phyloP scores from a whole-genome alignment of 2,797 vertebrate species.

The Galagoides demidoff region DNA sequence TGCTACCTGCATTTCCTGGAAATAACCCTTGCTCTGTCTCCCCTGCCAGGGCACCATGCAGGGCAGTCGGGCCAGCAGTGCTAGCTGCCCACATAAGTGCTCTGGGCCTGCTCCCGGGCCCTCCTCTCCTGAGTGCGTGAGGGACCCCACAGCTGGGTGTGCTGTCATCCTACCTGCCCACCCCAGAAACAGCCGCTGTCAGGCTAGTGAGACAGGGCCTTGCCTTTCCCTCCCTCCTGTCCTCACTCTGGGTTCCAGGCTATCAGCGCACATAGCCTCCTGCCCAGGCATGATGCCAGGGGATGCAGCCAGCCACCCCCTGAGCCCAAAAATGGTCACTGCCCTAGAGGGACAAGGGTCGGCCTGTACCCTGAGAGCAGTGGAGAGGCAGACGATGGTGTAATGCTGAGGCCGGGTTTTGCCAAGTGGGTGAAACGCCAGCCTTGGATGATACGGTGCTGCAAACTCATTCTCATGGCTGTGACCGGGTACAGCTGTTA shows the following conservation, averaged over 20 bases:
- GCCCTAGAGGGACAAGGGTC: neutral
- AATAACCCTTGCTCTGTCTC: neutral
- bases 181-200: rapidly evolving
- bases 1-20: neutral
- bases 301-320: neutral
- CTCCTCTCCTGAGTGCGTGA: neutral
- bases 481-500: rapidly evolving
- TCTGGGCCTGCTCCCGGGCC: neutral
- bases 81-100: neutral
- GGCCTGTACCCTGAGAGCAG: neutral
- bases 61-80: too few species aligned
- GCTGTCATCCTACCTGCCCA: rapidly evolving
- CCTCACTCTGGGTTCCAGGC: neutral
- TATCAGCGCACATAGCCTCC: neutral
- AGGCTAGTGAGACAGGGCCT: neutral
- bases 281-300: neutral
- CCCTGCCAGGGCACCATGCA: too few species aligned
- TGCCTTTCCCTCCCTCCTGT: neutral
- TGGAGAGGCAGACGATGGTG: neutral
- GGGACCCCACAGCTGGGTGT: neutral
- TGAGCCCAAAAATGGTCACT: neutral
- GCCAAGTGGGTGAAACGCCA: neutral
- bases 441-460: rapidly evolving
- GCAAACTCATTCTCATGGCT: neutral
- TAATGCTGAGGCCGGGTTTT: neutral